Evolutionary conservation across 2,113 vertebrate species (phyloP), one percentile per base, ranked within the genome.

Genomic region (Pteropus alecto): DNA sequence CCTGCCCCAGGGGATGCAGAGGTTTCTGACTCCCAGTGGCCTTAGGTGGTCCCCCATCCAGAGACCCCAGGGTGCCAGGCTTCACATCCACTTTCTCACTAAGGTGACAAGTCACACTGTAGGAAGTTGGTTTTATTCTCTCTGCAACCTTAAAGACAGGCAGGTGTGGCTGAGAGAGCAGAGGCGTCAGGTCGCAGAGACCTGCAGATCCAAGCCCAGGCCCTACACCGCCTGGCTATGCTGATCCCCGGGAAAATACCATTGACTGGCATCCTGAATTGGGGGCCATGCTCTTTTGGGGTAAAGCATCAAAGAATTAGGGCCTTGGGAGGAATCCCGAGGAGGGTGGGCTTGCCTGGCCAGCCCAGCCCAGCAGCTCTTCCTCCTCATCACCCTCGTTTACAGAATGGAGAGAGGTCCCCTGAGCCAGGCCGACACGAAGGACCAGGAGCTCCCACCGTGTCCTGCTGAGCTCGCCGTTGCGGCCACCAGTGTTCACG

Each of bases 161-260:
- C 11, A 8, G 11, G 33, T 35, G 61, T 28, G 13, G 28, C 33
- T 4, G 6, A 4, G 33, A 14, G 6, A 67, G 35, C 48, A 46
- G 4, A 0, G 2, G 3, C 6, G 0, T 54, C 65, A 30, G 61
- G 11, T 11, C 56, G 16, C 79, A 78, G 43, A 38, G 58, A 51
- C 19, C 24, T 21, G 22, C 5, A 11, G 2, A 35, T 33, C 63
- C 26, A 8, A 11, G 30, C 61, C 8, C 8, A 22, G 3, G 5
- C n/a, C 77, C n/a, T 67, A 22, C 4, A 21, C 30, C 0, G 0
- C 63, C 21, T 18, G 6, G 0, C 19, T 54, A 0, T 2, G 16
- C 38, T 30, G 26, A 81, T 48, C 58, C 46, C 38, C 8, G 13
- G 73, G 79, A 11, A 63, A 48, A 26, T 6, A n/a, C 9, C 38